A percentile compares a stretch with the other conserved stretches of the same genome.
Conservation (phyloP, 2,113 vertebrate genomes). For the Bubo scandiacus region DNA sequence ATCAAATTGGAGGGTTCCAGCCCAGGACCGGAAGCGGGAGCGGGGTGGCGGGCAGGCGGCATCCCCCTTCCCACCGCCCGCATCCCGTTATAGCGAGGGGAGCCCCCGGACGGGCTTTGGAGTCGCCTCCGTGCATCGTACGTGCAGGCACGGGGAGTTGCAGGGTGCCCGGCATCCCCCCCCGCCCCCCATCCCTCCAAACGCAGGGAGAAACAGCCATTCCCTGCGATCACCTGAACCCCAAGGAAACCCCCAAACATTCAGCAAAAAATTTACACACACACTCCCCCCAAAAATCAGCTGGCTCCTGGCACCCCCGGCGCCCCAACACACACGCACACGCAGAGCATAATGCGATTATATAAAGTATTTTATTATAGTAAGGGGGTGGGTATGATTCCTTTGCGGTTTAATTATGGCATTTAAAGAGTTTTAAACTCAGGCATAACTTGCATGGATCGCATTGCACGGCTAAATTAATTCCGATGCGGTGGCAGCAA, state of each 20-base stretch:
- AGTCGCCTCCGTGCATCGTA: not conserved
- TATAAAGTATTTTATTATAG: conserved; percentile 72
- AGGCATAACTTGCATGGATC: conserved; percentile 48
- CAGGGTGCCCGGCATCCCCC: not conserved
- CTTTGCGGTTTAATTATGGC: conserved; percentile 67
- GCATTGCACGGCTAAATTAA: conserved; percentile 34
- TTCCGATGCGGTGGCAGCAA: not conserved
- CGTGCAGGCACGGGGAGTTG: not conserved
- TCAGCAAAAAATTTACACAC: not conserved
- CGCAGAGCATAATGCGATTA: conserved; percentile 19
- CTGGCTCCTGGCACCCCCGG: not conserved
- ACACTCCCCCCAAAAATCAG: rapidly evolving
- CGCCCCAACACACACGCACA: not conserved
- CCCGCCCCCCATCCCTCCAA: not conserved
- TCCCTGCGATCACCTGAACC: not conserved
- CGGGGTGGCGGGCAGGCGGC: not conserved
- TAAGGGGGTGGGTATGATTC: conserved; percentile 31
- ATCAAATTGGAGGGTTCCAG: not conserved
- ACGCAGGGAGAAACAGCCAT: not conserved
- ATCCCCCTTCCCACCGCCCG: not conserved
- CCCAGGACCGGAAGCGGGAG: not conserved
- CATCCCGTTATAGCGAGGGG: not conserved
- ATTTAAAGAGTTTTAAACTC: conserved; percentile 56
- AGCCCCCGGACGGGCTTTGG: not conserved
- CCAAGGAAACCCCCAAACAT: not conserved